Base-by-base conservation (phyloP, 2,113 vertebrate genomes). In the Pelobates fuscus region DNA sequence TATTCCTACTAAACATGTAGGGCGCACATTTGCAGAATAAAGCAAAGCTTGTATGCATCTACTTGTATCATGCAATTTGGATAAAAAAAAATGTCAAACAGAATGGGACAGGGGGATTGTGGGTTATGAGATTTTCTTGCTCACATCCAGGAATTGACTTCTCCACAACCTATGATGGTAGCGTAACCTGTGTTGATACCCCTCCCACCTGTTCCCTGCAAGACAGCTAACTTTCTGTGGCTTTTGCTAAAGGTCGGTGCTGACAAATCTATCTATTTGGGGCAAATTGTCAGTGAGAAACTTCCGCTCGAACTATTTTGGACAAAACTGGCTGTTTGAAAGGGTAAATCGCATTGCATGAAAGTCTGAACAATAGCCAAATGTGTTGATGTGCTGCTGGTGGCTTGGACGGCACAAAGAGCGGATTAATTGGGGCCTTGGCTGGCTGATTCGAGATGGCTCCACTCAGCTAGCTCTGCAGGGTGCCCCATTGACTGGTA, bases 241-340 rank as follows among this genome's bases (percentile, higher is more conserved):
- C 73, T 77, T 76, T 83, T 85, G 73, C 81, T 88, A 89, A 91
- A 93, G 93, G 93, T 93, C 93, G 94, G 91, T 92, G 85, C 95
- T 96, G 95, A 97, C 95, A 98, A 97, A 97, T 98, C 96, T 93
- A 92, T 93, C 90, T 98, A 98, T 98, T 97, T 98, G 95, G 96
- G 95, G 96, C 96, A 98, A 98, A 98, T 98, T 99, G 95, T 99
- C 96, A 98, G 97, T 97, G 96, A 99, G 96, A 98, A 98, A 98
- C 97, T 99, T 98, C 96, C 97, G 97, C 97, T 98, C 94, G 95
- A 99, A 95, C 95, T 98, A 94, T 90, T 94, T 85, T 80, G 95
- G 97, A 99, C 97, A 99, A 99, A 99, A 98, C 96, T 89, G 92
- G 93, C 94, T 94, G 95, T 96, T 97, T 91, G 96, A 96, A 95